A percentile compares a stretch with the other conserved stretches of the same genome.
Evolutionary conservation across 2,888 invertebrate species (phyloP).

Genomic region (Ferrisia virgata): DNA sequence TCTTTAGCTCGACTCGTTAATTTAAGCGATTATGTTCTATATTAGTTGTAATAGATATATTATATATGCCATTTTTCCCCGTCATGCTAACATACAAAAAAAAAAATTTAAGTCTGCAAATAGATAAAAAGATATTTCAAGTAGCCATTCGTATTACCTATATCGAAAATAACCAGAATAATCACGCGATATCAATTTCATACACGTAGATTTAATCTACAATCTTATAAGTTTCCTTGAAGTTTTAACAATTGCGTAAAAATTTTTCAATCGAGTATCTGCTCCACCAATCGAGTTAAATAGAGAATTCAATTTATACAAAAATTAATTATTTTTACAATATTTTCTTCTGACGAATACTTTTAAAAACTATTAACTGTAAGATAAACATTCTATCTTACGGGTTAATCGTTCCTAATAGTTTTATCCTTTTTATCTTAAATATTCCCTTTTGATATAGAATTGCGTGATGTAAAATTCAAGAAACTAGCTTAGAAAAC

Average conservation of each 20-base stretch:
- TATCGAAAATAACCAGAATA: constrained; percentile 2
- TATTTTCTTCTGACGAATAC: neutral
- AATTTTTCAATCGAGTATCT: neutral
- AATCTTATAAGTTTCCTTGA: neutral
- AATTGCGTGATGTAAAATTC: neutral
- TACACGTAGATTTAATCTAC: neutral
- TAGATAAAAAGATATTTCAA: neutral
- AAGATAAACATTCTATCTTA: constrained; percentile 6
- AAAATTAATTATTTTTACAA: constrained; percentile 19
- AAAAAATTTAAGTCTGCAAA: neutral
- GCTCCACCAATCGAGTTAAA: neutral
- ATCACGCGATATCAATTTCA: neutral
- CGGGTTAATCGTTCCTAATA: neutral
- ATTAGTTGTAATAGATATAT: too few species aligned
- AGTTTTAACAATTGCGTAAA: constrained; percentile 11
- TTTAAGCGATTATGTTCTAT: neutral
- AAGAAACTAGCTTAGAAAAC: neutral
- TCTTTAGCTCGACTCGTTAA: neutral
- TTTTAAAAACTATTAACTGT: constrained; percentile 11
- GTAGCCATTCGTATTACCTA: neutral
- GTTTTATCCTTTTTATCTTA: constrained; percentile 6
- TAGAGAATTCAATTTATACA: neutral
- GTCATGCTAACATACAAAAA: too few species aligned
- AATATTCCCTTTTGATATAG: neutral
- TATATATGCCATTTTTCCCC: too few species aligned